These are phyloP conservation scores for Psittacula echo DNA, from an alignment of 2,797 vertebrate species.

Conservation along the genomic window DNA sequence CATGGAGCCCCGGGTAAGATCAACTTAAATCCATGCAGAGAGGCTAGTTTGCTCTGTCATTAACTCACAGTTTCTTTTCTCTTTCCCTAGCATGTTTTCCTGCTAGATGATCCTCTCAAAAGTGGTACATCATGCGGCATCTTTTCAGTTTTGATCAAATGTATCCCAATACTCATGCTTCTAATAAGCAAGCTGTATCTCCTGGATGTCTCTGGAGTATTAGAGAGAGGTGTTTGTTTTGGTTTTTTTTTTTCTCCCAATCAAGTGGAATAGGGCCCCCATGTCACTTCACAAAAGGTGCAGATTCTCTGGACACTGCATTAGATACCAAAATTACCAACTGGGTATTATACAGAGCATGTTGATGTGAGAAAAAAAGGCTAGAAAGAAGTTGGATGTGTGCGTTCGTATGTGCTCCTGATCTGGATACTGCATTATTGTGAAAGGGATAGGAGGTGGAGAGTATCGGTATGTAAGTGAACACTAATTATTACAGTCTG, in stretches of 20 bases:
- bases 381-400: not conserved
- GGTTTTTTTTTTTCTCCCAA: not conserved
- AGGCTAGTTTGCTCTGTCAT: not conserved
- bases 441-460: not conserved
- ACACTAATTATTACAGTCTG: not conserved
- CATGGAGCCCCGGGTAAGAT: not conserved
- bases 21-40: not conserved
- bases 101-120: not conserved
- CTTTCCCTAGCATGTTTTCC: not conserved
- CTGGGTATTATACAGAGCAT: not conserved
- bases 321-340: not conserved
- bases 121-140: not conserved
- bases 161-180: not conserved
- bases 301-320: not conserved
- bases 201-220: not conserved
- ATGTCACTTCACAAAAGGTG: not conserved
- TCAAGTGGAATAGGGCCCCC: not conserved
- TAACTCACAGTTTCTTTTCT: not conserved
- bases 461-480: constrained; percentile 11
- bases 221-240: not conserved
- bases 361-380: not conserved
- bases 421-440: not conserved
- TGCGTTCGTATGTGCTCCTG: accelerated
- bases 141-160: not conserved
- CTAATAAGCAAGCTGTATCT: not conserved